Conservation (phyloP, 2,888 invertebrate species). For the Papilio elwesi region DNA sequence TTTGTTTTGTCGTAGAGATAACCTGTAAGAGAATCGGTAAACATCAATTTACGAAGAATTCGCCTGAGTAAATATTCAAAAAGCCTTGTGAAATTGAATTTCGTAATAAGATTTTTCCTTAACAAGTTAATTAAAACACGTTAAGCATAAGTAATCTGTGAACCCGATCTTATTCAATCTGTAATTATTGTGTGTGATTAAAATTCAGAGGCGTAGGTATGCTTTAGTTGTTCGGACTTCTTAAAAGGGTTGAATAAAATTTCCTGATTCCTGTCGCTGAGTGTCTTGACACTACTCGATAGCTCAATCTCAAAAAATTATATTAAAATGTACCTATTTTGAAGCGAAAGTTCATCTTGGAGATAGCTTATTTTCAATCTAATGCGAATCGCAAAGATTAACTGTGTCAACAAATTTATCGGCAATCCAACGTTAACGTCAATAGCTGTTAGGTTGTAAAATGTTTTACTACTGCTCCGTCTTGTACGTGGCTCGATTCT, state of each 20-base stretch:
- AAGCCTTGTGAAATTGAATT: constrained; percentile 12
- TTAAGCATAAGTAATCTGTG: constrained; percentile 7
- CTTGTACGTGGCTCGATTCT: not conserved
- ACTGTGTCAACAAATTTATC: not conserved
- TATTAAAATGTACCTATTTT: too few relatives aligned
- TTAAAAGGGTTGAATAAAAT: too few relatives aligned
- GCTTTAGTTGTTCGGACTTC: too few relatives aligned
- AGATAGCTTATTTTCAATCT: not conserved
- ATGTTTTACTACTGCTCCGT: not conserved
- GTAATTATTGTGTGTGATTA: not conserved
- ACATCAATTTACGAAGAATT: constrained; percentile 16
- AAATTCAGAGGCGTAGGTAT: too few relatives aligned
- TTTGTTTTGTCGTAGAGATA: constrained; percentile 2
- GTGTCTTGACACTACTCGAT: too few relatives aligned
- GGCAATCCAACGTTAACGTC: not conserved
- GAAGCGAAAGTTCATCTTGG: too few relatives aligned
- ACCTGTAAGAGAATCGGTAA: constrained; percentile 8
- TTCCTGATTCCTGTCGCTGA: too few relatives aligned
- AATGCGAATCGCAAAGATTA: not conserved
- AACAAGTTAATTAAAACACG: constrained; percentile 14
- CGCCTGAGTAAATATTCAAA: constrained; percentile 6
- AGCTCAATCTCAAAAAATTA: too few relatives aligned
- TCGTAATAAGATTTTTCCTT: constrained; percentile 11
- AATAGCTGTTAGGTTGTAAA: constrained; percentile 8
- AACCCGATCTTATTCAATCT: not conserved